Base-by-base conservation (phyloP, 2,113 vertebrate species). In the Zeus faber region DNA sequence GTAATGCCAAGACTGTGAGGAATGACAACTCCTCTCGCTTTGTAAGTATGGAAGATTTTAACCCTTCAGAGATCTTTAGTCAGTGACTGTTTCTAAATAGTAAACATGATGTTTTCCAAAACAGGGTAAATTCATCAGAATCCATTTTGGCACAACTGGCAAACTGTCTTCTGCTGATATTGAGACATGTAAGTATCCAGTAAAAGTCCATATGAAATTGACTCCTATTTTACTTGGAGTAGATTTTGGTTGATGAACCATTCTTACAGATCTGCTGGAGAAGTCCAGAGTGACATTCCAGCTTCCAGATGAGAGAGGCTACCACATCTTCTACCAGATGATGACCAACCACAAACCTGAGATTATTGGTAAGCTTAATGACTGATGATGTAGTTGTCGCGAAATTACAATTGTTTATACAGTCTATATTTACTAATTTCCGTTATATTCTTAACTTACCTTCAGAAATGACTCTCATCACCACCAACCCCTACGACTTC, bases 81-180 rank as follows among this genome's bases (percentile, higher is more conserved):
- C 0, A 37, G 1, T 14, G 5, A 37, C 33, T 37, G 13, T 10
- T 14, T 37, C 33, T 37, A 37, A 33, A 8, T 33, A 1, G 13
- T 13, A 6, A 10, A 33, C 6, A 10, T 33, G 31, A 33, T 33
- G 2, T 33, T 9, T 33, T 8, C 9, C 31, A 33, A 33, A 33
- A 33, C 31, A 10, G 31, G 31, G 31, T 33, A 33, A 33, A 33
- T 33, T 33, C 31, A 33, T 33, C 31, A 33, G 31, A 75, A 92
- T 92, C 79, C 90, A 93, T 50, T 93, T 92, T 24, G 89, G 88
- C 0, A 80, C 91, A 14, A 86, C 88, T 2, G 91, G 92, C 51
- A 94, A 93, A 67, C 80, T 94, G 85, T 71, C 92, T 78, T 93
- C 8, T 80, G 92, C 92, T 59, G 92, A 93, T 53, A 93, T 92